These are phyloP conservation scores for Minunthozetes semirufus DNA, from an alignment of 2,888 invertebrate species.

Conservation along the genomic window DNA sequence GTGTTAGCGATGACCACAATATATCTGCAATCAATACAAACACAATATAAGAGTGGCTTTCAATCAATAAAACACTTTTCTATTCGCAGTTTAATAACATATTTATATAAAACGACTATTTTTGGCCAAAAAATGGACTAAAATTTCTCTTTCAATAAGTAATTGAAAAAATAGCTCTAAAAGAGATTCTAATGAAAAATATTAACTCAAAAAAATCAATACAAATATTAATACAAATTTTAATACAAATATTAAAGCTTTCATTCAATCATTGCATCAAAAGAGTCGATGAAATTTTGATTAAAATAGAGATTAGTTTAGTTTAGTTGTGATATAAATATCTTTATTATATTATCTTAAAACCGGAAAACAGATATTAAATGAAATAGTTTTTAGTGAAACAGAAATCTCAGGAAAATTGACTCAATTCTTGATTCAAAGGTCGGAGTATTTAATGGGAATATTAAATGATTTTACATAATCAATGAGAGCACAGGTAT, in stretches of 20 bases:
- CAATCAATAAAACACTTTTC: background rate
- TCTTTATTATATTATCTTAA: background rate
- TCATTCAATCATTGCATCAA: no score
- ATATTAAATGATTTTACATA: background rate
- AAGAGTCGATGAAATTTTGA: background rate
- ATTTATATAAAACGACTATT: background rate
- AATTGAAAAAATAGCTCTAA: no score
- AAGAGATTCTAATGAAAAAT: no score
- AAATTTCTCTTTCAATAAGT: no score
- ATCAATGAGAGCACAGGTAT: background rate
- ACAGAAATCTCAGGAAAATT: background rate
- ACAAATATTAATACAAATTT: no score
- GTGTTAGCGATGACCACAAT: slow-evolving; percentile 1
- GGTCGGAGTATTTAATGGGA: background rate
- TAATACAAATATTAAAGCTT: no score
- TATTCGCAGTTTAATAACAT: background rate
- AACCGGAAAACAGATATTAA: background rate
- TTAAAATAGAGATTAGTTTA: background rate
- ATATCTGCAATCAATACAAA: slow-evolving; percentile 1
- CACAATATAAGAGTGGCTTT: background rate
- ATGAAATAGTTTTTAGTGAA: background rate
- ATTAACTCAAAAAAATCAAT: no score
- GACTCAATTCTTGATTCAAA: background rate
- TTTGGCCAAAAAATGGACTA: no score
- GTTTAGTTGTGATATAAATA: background rate